Conservation (phyloP, 2,113 vertebrate genomes). For the Bagarius yarrelli region DNA sequence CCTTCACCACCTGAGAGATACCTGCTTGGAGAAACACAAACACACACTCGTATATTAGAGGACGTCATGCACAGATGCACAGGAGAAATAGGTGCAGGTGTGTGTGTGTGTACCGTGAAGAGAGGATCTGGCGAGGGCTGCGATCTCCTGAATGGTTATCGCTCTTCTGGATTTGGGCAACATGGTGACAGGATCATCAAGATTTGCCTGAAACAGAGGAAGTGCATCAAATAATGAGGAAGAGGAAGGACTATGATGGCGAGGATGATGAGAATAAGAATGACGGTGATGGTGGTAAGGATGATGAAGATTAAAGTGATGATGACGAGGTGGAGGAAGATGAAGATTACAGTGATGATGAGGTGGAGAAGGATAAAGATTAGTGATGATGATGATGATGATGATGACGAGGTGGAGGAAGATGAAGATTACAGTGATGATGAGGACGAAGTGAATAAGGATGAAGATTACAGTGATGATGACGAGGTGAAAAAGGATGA, state of each 20-base stretch:
- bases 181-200: slow-evolving; percentile 95
- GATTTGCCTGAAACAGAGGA: slow-evolving; percentile 83
- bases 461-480: neutral
- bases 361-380: neutral
- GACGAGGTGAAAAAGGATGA: neutral
- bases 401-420: neutral
- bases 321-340: too few relatives aligned
- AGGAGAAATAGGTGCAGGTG: neutral
- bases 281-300: too few relatives aligned
- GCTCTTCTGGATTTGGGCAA: slow-evolving; percentile 97
- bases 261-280: too few relatives aligned
- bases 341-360: neutral
- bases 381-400: neutral
- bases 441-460: neutral
- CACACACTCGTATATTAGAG: too few relatives aligned
- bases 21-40: slow-evolving; percentile 63
- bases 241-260: neutral
- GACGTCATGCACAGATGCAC: too few relatives aligned
- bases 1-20: slow-evolving; percentile 97
- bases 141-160: slow-evolving; percentile 96
- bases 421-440: neutral
- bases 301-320: too few relatives aligned
- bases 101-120: slow-evolving; percentile 80
- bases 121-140: slow-evolving; percentile 93
- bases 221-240: neutral